Conservation (phyloP, 2,797 vertebrate species). For the Coracias cyanogaster region DNA sequence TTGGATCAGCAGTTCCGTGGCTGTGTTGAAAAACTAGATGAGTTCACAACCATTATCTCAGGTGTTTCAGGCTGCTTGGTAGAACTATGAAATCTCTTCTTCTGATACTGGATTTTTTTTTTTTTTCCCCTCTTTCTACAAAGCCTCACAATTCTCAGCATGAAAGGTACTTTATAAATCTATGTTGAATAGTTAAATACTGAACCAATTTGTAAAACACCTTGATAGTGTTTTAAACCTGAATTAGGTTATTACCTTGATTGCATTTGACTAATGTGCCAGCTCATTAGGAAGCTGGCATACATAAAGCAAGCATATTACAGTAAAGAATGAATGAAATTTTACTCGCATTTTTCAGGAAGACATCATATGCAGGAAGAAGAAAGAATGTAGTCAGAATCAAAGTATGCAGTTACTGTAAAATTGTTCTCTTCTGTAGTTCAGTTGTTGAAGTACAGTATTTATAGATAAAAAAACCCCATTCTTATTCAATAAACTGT, state of each 20-base stretch:
- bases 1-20: background rate
- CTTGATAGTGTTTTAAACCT: slow-evolving; percentile 35
- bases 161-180: background rate
- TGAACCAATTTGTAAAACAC: slow-evolving; percentile 32
- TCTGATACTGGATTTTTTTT: background rate
- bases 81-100: background rate
- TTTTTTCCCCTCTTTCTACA: accelerated
- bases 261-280: slow-evolving; percentile 55
- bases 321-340: background rate
- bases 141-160: background rate
- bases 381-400: background rate
- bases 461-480: background rate
- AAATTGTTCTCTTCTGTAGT: background rate
- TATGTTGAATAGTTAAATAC: slow-evolving; percentile 2
- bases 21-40: background rate
- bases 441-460: background rate
- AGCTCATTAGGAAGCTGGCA: slow-evolving; percentile 32
- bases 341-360: background rate
- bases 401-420: background rate
- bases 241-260: slow-evolving; percentile 49
- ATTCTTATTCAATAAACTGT: background rate
- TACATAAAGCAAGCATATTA: slow-evolving; percentile 6
- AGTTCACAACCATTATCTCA: background rate
- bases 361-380: background rate
- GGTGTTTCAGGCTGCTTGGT: background rate